phyloP scores from a whole-genome alignment of 2,113 vertebrate genomes.

The Oreochromis niloticus region DNA sequence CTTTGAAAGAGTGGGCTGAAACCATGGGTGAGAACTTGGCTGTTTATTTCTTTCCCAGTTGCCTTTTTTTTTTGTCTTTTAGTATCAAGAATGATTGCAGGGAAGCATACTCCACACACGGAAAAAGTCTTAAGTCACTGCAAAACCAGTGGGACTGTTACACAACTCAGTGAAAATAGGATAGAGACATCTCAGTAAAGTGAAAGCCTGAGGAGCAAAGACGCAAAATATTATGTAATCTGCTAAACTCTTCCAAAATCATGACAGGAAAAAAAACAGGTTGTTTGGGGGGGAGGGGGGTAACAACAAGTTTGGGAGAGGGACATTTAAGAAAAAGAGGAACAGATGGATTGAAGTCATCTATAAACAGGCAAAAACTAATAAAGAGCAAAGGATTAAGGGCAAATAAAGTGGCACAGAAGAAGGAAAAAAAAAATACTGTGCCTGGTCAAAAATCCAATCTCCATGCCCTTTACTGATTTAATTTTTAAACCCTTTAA shows the following conservation, averaged over 20 bases:
- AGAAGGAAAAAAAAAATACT: neutral
- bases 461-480: neutral
- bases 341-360: neutral
- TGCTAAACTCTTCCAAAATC: conserved; percentile 17
- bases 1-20: neutral
- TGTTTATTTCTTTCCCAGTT: neutral
- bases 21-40: neutral
- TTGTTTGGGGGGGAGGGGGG: neutral
- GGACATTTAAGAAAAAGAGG: neutral
- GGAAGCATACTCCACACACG: neutral
- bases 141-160: conserved; percentile 1
- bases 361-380: neutral
- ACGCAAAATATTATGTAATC: conserved; percentile 29
- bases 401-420: neutral
- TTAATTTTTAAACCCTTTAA: neutral
- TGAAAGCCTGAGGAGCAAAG: neutral
- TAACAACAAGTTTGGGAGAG: neutral
- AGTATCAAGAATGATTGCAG: neutral
- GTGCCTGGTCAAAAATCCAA: neutral
- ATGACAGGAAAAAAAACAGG: neutral
- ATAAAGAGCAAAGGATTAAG: neutral
- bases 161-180: neutral
- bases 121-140: neutral
- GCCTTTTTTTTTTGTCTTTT: neutral
- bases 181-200: neutral